Percentiles rank a stretch among this genome's conserved stretches.
These are phyloP conservation scores for Chiridota heheva DNA, from an alignment of 35 echinoderm and acorn worm genomes.

Conservation along the genomic window DNA sequence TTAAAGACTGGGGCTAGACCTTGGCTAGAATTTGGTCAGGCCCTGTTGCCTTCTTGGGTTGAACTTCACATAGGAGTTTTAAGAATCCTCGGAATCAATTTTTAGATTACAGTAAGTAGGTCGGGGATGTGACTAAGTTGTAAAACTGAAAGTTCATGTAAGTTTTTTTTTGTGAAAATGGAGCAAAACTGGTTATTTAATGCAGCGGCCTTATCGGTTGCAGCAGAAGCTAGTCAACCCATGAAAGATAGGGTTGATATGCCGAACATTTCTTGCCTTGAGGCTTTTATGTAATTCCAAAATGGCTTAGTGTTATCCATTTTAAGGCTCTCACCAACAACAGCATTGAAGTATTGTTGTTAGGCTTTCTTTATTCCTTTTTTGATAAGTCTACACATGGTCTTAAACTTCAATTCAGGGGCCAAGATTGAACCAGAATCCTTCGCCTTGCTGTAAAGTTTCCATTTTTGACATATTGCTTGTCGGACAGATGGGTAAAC, in stretches of 20 bases:
- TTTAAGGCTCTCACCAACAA: conserved; percentile 11
- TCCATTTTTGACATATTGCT: not conserved
- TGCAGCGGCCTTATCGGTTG: not conserved
- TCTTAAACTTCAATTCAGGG: conserved; percentile 4
- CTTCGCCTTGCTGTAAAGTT: conserved; percentile 19
- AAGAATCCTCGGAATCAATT: not conserved
- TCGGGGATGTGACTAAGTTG: not conserved
- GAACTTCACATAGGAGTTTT: conserved; percentile 46
- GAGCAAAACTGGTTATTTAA: conserved; percentile 30
- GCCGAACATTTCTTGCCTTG: conserved; percentile 14
- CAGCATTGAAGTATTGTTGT: conserved; percentile 17
- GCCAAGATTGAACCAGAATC: not conserved
- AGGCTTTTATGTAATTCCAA: conserved; percentile 30
- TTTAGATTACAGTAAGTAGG: not conserved
- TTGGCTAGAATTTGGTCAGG: conserved; percentile 29
- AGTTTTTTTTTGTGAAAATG: conserved; percentile 6
- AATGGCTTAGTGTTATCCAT: conserved; percentile 32
- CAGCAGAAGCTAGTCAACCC: not conserved
- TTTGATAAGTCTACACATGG: not conserved
- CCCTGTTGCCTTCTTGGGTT: conserved; percentile 39
- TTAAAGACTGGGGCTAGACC: not conserved
- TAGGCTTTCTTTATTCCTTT: conserved; percentile 11
- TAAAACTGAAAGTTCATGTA: not conserved
- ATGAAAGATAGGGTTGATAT: conserved; percentile 18
- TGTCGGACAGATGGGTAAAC: not conserved